A percentile compares a stretch with the other conserved stretches of the same genome.
phyloP scores from a whole-genome alignment of 2,113 vertebrate species.

The Odocoileus hemionus region DNA sequence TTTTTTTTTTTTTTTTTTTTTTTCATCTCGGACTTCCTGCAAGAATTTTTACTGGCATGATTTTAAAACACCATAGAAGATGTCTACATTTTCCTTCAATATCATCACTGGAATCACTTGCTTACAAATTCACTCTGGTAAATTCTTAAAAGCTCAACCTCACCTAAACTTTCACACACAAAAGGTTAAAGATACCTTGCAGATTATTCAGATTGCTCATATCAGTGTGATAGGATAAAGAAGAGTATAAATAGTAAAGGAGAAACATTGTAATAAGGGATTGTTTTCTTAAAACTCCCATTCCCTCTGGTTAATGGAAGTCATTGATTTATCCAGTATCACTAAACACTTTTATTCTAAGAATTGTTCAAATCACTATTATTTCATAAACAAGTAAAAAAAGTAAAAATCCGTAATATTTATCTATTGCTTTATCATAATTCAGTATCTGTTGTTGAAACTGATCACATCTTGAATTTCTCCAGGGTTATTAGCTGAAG shows the following conservation, averaged over 20 bases:
- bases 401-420: background rate
- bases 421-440: background rate
- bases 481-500: background rate
- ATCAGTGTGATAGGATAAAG: background rate
- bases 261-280: background rate
- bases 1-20: background rate
- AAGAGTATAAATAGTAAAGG: background rate
- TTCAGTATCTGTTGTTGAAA: background rate
- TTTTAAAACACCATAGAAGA: slow-evolving; percentile 16
- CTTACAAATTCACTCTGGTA: background rate
- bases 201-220: background rate
- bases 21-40: slow-evolving; percentile 21
- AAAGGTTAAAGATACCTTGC: background rate
- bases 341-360: background rate
- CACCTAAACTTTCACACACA: background rate
- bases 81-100: slow-evolving; percentile 44
- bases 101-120: slow-evolving; percentile 34
- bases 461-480: background rate
- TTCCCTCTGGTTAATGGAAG: background rate
- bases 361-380: background rate
- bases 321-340: background rate
- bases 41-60: slow-evolving; percentile 45
- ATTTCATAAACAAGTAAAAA: background rate
- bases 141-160: slow-evolving; percentile 17
- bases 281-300: background rate